Evolutionary conservation across 2,113 vertebrate genomes (phyloP).

Genomic region (Limanda limanda): DNA sequence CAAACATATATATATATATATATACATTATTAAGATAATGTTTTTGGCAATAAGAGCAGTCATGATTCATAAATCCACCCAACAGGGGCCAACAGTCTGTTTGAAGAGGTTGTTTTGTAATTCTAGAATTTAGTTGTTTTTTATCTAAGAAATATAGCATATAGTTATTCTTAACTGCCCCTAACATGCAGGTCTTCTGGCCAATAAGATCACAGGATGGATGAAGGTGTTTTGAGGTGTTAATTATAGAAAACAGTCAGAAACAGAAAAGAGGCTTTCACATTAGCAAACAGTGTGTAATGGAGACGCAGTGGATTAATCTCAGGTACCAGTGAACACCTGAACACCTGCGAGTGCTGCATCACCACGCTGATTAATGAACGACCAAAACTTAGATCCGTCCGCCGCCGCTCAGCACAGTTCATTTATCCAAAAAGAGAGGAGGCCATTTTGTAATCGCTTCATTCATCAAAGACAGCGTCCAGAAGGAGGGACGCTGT

Average conservation of each 20-base stretch:
- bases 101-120: too few relatives aligned
- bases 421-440: slow-evolving; percentile 62
- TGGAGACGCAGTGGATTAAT: slow-evolving; percentile 61
- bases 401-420: slow-evolving; percentile 48
- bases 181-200: not conserved
- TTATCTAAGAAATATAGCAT: not conserved
- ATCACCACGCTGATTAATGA: slow-evolving; percentile 58
- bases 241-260: slow-evolving; percentile 34
- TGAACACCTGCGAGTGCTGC: slow-evolving; percentile 62
- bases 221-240: slow-evolving; percentile 12
- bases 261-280: slow-evolving; percentile 23
- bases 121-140: not conserved
- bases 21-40: too few relatives aligned
- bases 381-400: slow-evolving; percentile 35
- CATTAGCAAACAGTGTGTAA: slow-evolving; percentile 19
- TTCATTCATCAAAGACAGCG: slow-evolving; percentile 65
- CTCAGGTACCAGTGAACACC: slow-evolving; percentile 55
- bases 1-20: too few relatives aligned
- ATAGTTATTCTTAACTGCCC: not conserved
- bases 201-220: slow-evolving; percentile 2
- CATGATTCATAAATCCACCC: too few relatives aligned
- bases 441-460: slow-evolving; percentile 67
- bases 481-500: slow-evolving; percentile 50
- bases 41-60: too few relatives aligned
- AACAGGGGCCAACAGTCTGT: too few relatives aligned